Evolutionary conservation across 2,113 vertebrate genomes (phyloP).

Genomic region (Puffinus mauretanicus): DNA sequence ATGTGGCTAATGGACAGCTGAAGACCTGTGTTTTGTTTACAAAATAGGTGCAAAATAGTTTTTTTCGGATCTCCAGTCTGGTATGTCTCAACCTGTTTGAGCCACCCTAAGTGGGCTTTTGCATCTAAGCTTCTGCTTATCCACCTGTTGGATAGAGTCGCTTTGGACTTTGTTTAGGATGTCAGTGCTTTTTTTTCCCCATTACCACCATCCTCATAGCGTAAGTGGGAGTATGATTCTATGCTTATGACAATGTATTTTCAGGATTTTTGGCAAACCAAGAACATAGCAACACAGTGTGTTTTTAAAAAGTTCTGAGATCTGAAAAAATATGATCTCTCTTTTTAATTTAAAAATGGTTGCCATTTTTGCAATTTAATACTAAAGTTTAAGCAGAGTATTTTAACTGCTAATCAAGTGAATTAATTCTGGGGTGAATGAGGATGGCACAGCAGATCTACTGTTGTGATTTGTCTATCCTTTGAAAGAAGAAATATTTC

Average conservation of each 20-base stretch:
- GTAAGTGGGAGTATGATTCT: background rate
- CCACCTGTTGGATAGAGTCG: background rate
- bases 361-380: background rate
- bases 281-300: background rate
- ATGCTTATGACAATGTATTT: background rate
- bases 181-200: background rate
- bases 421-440: background rate
- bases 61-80: background rate
- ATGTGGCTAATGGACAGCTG: background rate
- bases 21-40: background rate
- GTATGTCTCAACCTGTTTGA: background rate
- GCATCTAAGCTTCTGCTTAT: background rate
- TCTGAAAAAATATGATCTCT: background rate
- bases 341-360: background rate
- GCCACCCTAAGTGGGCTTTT: background rate
- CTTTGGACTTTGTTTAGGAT: background rate
- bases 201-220: background rate
- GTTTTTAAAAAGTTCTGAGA: background rate
- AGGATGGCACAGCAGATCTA: background rate
- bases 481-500: background rate
- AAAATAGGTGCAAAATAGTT: background rate
- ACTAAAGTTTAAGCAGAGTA: background rate
- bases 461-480: background rate
- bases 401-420: background rate
- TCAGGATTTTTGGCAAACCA: background rate